Evolutionary conservation across 2,888 invertebrate genomes (phyloP), one percentile per base, ranked within the genome.

Genomic region (Andrena fulva): DNA sequence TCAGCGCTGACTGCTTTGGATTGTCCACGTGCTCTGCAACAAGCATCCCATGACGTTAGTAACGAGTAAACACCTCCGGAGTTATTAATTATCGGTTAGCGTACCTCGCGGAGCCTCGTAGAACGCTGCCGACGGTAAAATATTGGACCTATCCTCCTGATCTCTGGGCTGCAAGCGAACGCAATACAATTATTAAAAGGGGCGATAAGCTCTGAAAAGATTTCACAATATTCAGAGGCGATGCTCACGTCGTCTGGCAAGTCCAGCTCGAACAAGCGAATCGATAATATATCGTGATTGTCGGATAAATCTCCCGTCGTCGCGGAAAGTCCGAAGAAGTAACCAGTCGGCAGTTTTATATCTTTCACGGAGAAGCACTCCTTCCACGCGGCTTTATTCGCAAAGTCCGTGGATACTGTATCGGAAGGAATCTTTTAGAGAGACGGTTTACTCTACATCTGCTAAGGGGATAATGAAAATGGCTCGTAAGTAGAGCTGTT

Each of bases 281-380:
- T 95, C 1, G 98, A 97, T 83, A 98, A 95, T 82, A 99, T 96
- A 94, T 99, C 99, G 94, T 99, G 99, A 94, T 98, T 98, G 95
- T 99, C 99, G 82, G 97, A 97, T 62, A 99, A 95, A 93, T 99
- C 99, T 1, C 99, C 99, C 0, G 99, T 99, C 0, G 99, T 99
- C 0, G 99, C 98, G 0, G 99, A 97, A 4, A 98, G 95, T 1
- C 99, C 99, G 93, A 99, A 97, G 94, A 96, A 99, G 94, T 99
- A 99, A 0, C 98, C 98, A 0, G 99, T 98, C 0, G 99, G 99
- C 10, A 99, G 95, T 80, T 96, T 95, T 0, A 99, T 98, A 64
- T 98, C 98, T 89, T 96, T 96, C 0, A 99, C 99, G 73, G 96
- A 95, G 90, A 99, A 96, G 92, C 99, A 99, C 91, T 97, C 97